Conservation (phyloP, 1,140 invertebrate species). For the Rhyacophila brunnea region DNA sequence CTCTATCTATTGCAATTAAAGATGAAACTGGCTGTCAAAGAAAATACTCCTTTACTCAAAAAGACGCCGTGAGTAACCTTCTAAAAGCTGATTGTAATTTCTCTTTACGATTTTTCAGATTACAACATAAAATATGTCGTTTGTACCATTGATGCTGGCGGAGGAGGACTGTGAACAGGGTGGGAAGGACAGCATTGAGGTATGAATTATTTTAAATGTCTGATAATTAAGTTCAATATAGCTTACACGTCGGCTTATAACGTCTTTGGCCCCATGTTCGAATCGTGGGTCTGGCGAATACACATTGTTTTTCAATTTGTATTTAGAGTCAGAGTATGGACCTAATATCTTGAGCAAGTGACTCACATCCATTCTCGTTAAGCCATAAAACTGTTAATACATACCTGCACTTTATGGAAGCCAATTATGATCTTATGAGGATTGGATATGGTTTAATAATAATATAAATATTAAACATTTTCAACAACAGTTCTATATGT, state of each 20-base stretch:
- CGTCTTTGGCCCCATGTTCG: too few relatives aligned
- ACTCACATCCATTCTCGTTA: too few relatives aligned
- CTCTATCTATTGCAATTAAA: too few relatives aligned
- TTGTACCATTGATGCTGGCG: constrained; percentile 52
- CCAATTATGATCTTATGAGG: neutral
- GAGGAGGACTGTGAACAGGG: constrained; percentile 61
- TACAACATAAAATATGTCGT: neutral
- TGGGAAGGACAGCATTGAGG: constrained; percentile 57
- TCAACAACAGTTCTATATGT: too few relatives aligned
- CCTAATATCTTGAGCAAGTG: neutral
- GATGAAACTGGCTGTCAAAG: too few relatives aligned
- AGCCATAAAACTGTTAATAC: neutral
- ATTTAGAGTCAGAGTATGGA: too few relatives aligned
- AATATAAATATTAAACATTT: too few relatives aligned
- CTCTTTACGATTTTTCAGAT: too few relatives aligned
- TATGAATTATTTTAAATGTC: constrained; percentile 26
- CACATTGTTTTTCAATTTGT: neutral
- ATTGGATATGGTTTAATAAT: too few relatives aligned
- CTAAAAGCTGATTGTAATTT: too few relatives aligned
- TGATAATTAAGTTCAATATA: neutral
- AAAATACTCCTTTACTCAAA: too few relatives aligned
- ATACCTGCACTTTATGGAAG: neutral
- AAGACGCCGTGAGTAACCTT: too few relatives aligned
- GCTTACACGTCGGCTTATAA: neutral
- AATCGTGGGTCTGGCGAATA: neutral